These are phyloP conservation scores for Perccottus glenii DNA, from an alignment of 2,113 vertebrate species.

Conservation along the genomic window DNA sequence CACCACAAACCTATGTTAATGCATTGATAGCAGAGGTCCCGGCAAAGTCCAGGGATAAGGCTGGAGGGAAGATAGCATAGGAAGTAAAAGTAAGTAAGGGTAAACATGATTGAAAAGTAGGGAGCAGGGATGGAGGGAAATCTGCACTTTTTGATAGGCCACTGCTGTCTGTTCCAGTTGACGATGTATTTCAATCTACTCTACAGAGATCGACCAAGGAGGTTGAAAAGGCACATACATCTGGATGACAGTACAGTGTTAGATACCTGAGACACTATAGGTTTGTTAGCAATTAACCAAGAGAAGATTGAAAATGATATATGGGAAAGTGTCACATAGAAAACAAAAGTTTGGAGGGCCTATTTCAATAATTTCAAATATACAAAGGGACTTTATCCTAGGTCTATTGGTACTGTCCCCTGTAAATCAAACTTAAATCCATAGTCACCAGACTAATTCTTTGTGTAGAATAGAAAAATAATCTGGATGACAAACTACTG, in stretches of 20 bases:
- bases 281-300: neutral
- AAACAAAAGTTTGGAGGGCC: no score
- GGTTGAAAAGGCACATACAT: neutral
- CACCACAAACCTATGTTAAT: conserved; percentile 61
- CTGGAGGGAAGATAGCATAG: neutral
- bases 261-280: neutral
- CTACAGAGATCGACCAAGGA: neutral
- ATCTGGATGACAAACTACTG: no score
- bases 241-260: neutral
- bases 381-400: no score
- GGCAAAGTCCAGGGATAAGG: conserved; percentile 41
- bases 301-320: neutral
- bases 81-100: neutral
- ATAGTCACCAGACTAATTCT: no score
- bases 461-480: no score
- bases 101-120: conserved; percentile 3
- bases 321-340: no score
- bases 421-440: no score
- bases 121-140: neutral
- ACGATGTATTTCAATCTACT: neutral
- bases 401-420: no score
- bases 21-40: conserved; percentile 24
- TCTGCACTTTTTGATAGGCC: neutral
- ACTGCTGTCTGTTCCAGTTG: neutral
- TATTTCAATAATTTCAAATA: no score